phyloP scores from a whole-genome alignment of 2,888 invertebrate genomes.

The Cantharis rufa region DNA sequence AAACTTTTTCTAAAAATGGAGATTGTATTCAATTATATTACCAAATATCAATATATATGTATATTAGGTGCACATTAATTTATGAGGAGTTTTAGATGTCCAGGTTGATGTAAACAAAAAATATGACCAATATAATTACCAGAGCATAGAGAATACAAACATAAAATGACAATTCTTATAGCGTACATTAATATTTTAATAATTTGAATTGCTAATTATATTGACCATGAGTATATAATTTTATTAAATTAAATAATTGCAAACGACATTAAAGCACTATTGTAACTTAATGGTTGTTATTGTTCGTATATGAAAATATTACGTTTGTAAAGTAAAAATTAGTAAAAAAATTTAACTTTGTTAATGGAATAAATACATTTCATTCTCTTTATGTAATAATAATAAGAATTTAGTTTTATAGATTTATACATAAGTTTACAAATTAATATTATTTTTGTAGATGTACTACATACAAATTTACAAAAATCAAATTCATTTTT shows the following conservation, averaged over 20 bases:
- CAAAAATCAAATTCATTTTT: not conserved
- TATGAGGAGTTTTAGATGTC: not conserved
- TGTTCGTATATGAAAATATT: not conserved
- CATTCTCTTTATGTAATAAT: not conserved
- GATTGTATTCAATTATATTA: too few species aligned
- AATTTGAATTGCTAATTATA: not conserved
- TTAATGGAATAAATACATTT: not conserved
- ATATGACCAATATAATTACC: not conserved
- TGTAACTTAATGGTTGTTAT: not conserved
- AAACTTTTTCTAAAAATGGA: too few species aligned
- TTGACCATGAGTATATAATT: not conserved
- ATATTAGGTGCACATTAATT: not conserved
- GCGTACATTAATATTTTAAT: not conserved
- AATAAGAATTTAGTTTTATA: not conserved
- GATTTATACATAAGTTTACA: not conserved
- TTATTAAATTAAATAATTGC: not conserved
- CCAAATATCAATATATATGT: too few species aligned
- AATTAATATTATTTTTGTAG: not conserved
- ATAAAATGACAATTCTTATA: not conserved
- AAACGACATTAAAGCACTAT: not conserved
- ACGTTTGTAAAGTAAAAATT: not conserved
- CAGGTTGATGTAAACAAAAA: not conserved
- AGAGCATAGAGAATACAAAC: not conserved
- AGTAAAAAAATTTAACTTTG: not conserved
- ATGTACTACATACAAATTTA: not conserved